Conservation (phyloP, 2,797 vertebrate genomes). For the Percopsis omiscomaycus region DNA sequence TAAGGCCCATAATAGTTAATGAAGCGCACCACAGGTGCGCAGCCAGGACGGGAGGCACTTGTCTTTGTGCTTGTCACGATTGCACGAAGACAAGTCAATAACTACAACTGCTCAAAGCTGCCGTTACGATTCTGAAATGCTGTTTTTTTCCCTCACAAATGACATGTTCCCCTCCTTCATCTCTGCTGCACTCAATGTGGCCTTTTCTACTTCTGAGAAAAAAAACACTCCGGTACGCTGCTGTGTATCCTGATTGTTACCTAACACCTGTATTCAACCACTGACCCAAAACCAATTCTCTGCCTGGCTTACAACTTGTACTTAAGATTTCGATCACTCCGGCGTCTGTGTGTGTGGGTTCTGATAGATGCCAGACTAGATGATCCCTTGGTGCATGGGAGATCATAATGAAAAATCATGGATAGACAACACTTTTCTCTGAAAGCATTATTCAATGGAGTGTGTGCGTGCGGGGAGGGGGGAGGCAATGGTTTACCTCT, state of each 20-base stretch:
- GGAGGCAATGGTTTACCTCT: conserved; percentile 23
- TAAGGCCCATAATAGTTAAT: no score
- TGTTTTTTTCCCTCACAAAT: no score
- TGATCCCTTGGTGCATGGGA: conserved; percentile 33
- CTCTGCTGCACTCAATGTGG: neutral
- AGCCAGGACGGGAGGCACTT: no score
- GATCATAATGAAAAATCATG: conserved; percentile 48
- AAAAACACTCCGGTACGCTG: conserved; percentile 15
- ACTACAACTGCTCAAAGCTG: no score
- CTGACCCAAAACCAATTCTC: conserved; percentile 21
- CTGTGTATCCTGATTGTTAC: conserved; percentile 23
- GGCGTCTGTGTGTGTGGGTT: neutral
- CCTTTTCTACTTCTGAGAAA: neutral
- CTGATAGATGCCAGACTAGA: conserved; percentile 24
- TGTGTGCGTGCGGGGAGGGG: conserved; percentile 23
- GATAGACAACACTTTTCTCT: conserved; percentile 44
- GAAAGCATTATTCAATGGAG: conserved; percentile 50
- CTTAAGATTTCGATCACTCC: conserved; percentile 21
- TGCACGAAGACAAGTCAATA: no score
- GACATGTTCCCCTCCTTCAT: neutral
- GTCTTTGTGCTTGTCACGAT: no score
- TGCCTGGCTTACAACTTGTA: conserved; percentile 16
- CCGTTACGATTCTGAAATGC: no score
- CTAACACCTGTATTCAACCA: conserved; percentile 36
- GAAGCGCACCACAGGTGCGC: no score